Conservation (phyloP, 2,797 vertebrate species). For the Eulemur albifrons region DNA sequence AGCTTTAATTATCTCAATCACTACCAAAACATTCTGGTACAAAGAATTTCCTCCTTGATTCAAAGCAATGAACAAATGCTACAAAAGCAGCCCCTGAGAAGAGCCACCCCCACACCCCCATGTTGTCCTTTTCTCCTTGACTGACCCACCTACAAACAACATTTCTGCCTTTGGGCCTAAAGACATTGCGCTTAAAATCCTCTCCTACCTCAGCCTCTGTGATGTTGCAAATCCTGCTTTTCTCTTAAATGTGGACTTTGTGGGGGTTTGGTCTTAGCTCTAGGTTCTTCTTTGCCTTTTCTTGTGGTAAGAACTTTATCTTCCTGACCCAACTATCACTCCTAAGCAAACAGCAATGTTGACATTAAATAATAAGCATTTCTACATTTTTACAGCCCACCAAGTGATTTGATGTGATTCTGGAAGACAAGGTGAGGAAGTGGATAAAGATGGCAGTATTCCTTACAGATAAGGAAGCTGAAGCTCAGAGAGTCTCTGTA, state of each 20-base stretch:
- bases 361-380: neutral
- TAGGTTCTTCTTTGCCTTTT: neutral
- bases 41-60: slow-evolving; percentile 62
- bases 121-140: slow-evolving; percentile 20
- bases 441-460: neutral
- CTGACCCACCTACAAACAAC: neutral
- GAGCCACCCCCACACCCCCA: neutral
- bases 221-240: neutral
- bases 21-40: slow-evolving; percentile 56
- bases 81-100: slow-evolving; percentile 16
- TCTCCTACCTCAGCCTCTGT: neutral
- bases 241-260: neutral
- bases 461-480: neutral
- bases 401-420: neutral
- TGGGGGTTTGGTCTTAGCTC: neutral
- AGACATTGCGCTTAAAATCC: slow-evolving; percentile 23
- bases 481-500: neutral
- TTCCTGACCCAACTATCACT: neutral
- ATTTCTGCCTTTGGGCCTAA: neutral
- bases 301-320: neutral
- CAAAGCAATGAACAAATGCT: slow-evolving; percentile 51
- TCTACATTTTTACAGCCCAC: neutral
- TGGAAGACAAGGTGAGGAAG: slow-evolving; percentile 18
- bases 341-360: neutral
- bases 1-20: slow-evolving; percentile 61